These are phyloP conservation scores for Hyperoplus immaculatus DNA, from an alignment of 2,797 vertebrate genomes.

Conservation along the genomic window DNA sequence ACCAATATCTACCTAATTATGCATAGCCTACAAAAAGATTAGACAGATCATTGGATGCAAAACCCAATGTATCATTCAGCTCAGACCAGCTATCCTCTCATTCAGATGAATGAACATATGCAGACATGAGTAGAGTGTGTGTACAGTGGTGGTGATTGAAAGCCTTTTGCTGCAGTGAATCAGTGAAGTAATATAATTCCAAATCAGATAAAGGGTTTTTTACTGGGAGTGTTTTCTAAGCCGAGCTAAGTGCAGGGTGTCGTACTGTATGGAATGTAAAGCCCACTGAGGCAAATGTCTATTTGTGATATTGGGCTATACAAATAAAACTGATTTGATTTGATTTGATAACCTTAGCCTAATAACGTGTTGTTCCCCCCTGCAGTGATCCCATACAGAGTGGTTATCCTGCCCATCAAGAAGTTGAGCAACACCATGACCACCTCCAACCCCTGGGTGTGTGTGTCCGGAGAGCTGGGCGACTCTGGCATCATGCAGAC, in stretches of 20 bases:
- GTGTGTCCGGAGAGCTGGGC: conserved; percentile 93
- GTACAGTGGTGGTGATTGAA: neutral
- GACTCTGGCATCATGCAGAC: conserved; percentile 95
- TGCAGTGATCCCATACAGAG: conserved; percentile 93
- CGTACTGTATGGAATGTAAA: too few relatives aligned
- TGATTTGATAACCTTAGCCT: too few relatives aligned
- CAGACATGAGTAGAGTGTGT: neutral
- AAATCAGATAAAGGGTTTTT: too few relatives aligned
- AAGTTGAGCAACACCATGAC: conserved; percentile 94
- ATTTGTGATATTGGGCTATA: too few relatives aligned
- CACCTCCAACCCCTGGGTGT: conserved; percentile 96
- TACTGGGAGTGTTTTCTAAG: too few relatives aligned
- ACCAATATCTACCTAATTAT: too few relatives aligned
- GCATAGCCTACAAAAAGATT: too few relatives aligned
- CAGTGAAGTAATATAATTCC: too few relatives aligned
- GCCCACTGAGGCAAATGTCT: too few relatives aligned
- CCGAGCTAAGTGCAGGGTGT: too few relatives aligned
- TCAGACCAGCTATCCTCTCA: neutral
- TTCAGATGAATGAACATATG: conserved; percentile 5
- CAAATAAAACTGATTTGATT: too few relatives aligned
- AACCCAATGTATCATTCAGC: conserved; percentile 33
- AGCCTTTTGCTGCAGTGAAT: neutral
- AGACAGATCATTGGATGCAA: neutral
- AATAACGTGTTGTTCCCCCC: conserved; percentile 5
- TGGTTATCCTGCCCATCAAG: conserved; percentile 94